Evolutionary conservation across 30 jellyfish, hydroid and myxozoan species (phyloP).

Genomic region (Turritopsis dohrnii): DNA sequence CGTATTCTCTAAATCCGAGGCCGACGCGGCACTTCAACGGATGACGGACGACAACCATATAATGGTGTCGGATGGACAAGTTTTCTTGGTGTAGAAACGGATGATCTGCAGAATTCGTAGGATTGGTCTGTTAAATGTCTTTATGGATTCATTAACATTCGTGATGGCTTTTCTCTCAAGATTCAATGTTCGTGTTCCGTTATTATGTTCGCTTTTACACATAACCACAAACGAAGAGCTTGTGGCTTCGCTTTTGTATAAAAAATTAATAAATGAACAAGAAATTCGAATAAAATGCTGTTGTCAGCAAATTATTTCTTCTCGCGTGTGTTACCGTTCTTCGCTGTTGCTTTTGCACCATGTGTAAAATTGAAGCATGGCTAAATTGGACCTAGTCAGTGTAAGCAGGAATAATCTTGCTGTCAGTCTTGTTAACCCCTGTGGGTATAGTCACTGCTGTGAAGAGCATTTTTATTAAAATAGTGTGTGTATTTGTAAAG

Average conservation of each 20-base stretch:
- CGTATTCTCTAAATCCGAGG: conserved; percentile 50
- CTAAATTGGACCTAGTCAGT: too few species aligned
- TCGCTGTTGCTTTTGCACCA: too few species aligned
- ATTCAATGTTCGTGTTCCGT: not conserved
- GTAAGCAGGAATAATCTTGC: too few species aligned
- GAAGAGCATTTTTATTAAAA: too few species aligned
- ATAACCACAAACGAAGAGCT: not conserved
- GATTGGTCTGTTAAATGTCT: not conserved
- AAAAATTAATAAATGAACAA: not conserved
- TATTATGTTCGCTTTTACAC: not conserved
- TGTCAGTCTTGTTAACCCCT: too few species aligned
- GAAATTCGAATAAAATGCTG: not conserved
- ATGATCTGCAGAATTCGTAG: not conserved
- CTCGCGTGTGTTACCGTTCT: too few species aligned
- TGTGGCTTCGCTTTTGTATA: not conserved
- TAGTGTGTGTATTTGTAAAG: too few species aligned
- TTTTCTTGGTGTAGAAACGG: conserved; percentile 53
- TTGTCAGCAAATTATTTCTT: too few species aligned
- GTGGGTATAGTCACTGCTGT: too few species aligned
- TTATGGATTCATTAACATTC: not conserved
- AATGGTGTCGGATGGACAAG: conserved; percentile 85
- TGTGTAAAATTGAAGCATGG: too few species aligned
- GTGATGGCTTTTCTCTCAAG: not conserved
- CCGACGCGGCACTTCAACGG: conserved; percentile 55
- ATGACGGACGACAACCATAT: conserved; percentile 95